phyloP scores from a whole-genome alignment of 2,113 vertebrate species.

The Brachypodius melanocephalos region DNA sequence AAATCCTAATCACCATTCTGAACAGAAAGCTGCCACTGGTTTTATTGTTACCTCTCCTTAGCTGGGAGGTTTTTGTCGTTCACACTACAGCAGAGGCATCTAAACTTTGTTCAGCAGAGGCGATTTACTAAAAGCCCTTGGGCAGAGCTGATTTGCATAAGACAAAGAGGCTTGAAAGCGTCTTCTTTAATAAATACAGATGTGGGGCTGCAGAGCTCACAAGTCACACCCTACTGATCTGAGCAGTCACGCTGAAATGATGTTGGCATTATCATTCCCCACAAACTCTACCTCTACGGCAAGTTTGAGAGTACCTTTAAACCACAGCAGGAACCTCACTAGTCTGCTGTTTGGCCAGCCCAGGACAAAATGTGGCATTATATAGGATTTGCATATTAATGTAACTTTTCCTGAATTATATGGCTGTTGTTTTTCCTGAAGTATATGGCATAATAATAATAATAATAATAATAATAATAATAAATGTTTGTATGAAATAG shows the following conservation, averaged over 20 bases:
- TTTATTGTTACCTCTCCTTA: constrained; percentile 23
- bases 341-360: background rate
- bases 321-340: background rate
- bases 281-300: background rate
- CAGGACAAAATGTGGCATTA: background rate
- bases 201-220: background rate
- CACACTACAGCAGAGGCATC: background rate
- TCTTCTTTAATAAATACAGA: background rate
- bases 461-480: background rate
- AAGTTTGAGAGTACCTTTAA: background rate
- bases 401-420: background rate
- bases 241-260: background rate
- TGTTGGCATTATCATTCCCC: background rate
- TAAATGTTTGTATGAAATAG: background rate
- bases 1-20: constrained; percentile 29
- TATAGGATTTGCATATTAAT: background rate
- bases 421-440: background rate
- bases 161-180: background rate
- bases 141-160: constrained; percentile 24
- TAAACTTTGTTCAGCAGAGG: background rate
- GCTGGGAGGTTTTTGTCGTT: background rate
- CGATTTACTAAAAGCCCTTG: constrained; percentile 9
- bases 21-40: constrained; percentile 11
- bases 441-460: background rate
- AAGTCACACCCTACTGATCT: background rate